Conservation (phyloP, 2,888 invertebrate genomes). For the Drosophila helvetica region DNA sequence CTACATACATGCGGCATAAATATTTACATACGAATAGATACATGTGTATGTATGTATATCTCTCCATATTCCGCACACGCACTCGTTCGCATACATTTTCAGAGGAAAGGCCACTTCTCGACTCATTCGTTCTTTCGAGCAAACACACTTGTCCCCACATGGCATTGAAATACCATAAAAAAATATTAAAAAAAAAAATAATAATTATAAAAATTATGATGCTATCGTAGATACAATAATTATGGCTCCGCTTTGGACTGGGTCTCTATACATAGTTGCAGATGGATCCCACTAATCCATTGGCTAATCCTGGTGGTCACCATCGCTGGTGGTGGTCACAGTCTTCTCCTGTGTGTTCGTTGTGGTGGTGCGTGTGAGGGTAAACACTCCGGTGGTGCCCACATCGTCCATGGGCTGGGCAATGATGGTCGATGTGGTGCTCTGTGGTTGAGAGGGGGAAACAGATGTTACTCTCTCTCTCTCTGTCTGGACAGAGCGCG, state of each 20-base stretch:
- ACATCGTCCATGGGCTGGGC: constrained; percentile 76
- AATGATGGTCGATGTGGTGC: constrained; percentile 79
- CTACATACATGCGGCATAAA: constrained; percentile 6
- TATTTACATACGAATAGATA: constrained; percentile 17
- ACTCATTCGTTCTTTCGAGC: constrained; percentile 8
- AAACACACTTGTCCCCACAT: constrained; percentile 22
- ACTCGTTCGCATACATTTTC: background rate
- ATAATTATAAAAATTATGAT: background rate
- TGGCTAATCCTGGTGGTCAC: constrained; percentile 24
- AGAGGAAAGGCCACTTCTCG: background rate
- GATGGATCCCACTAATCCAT: background rate
- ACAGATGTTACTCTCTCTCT: background rate
- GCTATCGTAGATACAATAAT: background rate
- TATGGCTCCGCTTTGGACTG: background rate
- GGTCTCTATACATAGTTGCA: background rate
- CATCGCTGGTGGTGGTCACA: constrained; percentile 36
- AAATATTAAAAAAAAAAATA: constrained; percentile 7
- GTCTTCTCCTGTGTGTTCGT: constrained; percentile 41
- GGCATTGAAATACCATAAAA: constrained; percentile 19
- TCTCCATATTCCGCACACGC: background rate
- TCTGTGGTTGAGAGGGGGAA: constrained; percentile 50
- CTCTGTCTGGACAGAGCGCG: no score
- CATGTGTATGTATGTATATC: no score
- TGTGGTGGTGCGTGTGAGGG: constrained; percentile 57
- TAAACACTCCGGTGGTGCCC: constrained; percentile 73